Evolutionary conservation across 2,797 vertebrate genomes (phyloP).

Genomic region (Myiothlypis chrysogaster): DNA sequence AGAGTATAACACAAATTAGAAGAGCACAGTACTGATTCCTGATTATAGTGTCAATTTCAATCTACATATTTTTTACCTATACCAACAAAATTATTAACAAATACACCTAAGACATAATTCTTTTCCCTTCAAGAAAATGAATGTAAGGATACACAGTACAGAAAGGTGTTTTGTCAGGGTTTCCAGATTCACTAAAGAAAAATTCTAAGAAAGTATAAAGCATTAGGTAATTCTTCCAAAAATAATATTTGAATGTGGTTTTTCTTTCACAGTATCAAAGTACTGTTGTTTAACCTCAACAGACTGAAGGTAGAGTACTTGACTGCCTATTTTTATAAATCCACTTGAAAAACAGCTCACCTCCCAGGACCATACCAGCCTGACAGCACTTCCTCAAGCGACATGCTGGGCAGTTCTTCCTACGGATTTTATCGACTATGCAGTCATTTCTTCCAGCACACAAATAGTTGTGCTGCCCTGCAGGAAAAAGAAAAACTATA

Average conservation of each 20-base stretch:
- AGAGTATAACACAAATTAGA: background rate
- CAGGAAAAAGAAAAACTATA: background rate
- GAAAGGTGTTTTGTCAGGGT: background rate
- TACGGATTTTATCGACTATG: conserved; percentile 97
- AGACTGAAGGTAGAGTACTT: background rate
- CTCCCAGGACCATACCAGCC: conserved; percentile 98
- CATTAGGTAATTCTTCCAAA: background rate
- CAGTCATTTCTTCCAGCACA: conserved; percentile 98
- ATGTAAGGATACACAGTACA: background rate
- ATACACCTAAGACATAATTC: background rate
- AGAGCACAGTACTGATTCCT: background rate
- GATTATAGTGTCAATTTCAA: background rate
- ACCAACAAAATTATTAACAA: background rate
- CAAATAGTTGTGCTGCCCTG: conserved; percentile 96
- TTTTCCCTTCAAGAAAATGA: background rate
- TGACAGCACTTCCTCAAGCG: conserved; percentile 96
- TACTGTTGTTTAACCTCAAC: background rate
- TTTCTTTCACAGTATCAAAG: background rate
- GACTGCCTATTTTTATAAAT: background rate
- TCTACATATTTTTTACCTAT: background rate
- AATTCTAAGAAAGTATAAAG: background rate
- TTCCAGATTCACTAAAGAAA: background rate
- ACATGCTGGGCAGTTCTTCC: conserved; percentile 97
- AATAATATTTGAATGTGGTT: background rate
- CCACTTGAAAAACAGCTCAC: conserved; percentile 70